Evolutionary conservation across 2,113 vertebrate genomes (phyloP).

Genomic region (Rhinopithecus roxellana): DNA sequence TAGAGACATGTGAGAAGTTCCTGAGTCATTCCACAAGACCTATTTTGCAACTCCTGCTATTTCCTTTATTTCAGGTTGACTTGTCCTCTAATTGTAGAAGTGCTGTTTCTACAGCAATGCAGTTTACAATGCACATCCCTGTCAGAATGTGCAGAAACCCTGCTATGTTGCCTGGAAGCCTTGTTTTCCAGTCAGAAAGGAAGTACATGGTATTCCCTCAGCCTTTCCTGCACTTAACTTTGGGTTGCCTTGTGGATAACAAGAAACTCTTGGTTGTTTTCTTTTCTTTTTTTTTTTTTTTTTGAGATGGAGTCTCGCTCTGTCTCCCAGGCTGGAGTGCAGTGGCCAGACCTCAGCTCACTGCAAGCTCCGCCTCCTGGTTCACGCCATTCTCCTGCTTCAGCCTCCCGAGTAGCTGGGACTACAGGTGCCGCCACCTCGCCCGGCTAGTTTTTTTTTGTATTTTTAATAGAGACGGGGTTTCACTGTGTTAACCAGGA

Average conservation of each 20-base stretch:
- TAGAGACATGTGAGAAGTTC: conserved; percentile 55
- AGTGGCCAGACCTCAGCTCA: no score
- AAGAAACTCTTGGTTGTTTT: conserved; percentile 73
- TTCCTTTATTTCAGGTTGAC: conserved; percentile 69
- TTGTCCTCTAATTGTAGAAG: conserved; percentile 42
- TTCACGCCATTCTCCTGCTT: no score
- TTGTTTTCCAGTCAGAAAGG: conserved; percentile 78
- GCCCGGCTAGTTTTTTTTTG: no score
- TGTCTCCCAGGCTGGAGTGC: no score
- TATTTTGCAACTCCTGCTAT: conserved; percentile 35
- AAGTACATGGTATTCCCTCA: conserved; percentile 70
- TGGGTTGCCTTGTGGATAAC: conserved; percentile 63
- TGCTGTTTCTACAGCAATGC: conserved; percentile 58
- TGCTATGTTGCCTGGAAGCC: conserved; percentile 59
- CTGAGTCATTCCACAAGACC: conserved; percentile 39
- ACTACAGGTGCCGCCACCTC: no score
- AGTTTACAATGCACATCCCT: conserved; percentile 62
- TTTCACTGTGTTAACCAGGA: no score
- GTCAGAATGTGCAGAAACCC: conserved; percentile 41
- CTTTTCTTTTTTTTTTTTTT: background rate
- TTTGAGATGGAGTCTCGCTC: no score
- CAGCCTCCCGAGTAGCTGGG: no score
- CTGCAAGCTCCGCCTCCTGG: no score
- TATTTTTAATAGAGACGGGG: no score
- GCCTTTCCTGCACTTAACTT: conserved; percentile 72